phyloP scores from a whole-genome alignment of 2,797 vertebrate genomes.

The Siniperca undulata region DNA sequence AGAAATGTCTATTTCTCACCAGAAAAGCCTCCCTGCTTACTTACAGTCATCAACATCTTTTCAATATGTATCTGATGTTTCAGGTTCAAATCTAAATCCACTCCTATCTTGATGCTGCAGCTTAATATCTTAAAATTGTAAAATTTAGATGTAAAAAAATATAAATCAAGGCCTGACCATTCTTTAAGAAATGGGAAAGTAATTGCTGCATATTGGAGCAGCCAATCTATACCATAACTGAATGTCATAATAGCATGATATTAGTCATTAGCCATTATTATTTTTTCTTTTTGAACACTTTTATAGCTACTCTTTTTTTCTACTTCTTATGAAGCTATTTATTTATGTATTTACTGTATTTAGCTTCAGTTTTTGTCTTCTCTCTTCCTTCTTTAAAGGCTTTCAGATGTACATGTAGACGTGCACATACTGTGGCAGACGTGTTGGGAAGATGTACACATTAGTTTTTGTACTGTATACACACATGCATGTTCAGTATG shows the following conservation, averaged over 20 bases:
- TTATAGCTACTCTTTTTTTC: neutral
- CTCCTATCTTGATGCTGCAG: neutral
- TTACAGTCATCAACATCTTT: neutral
- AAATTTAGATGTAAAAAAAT: neutral
- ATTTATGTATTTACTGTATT: neutral
- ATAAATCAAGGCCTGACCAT: neutral
- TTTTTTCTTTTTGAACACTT: neutral
- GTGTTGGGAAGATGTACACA: neutral
- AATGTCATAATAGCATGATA: neutral
- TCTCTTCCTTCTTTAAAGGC: fast-evolving
- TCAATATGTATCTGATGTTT: neutral
- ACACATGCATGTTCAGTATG: neutral
- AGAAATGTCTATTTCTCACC: neutral
- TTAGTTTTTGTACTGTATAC: neutral
- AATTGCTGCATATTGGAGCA: neutral
- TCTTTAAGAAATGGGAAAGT: neutral
- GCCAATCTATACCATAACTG: neutral
- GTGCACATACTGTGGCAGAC: neutral
- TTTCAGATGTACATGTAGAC: neutral
- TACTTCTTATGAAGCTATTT: neutral
- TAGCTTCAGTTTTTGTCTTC: neutral
- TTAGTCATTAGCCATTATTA: neutral
- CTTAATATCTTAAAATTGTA: neutral
- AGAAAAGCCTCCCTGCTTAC: neutral
- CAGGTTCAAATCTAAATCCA: conserved; percentile 9